phyloP scores from a whole-genome alignment of 2,888 invertebrate species.

The Volucella bombylans region DNA sequence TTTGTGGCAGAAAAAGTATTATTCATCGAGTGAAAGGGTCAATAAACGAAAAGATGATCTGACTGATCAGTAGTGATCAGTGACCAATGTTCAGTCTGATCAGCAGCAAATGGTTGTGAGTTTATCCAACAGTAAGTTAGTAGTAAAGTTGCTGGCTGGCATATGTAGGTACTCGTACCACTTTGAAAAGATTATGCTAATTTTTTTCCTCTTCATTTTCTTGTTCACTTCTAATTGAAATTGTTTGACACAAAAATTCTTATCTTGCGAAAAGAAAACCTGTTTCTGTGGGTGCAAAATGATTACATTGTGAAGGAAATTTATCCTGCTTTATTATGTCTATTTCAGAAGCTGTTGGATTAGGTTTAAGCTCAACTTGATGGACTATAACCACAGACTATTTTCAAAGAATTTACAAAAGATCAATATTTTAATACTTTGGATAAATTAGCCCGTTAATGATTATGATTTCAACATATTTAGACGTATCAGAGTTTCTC shows the following conservation, averaged over 20 bases:
- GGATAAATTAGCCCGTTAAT: too few species aligned
- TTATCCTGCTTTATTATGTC: too few species aligned
- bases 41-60: constrained; percentile 65
- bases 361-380: too few species aligned
- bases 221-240: background rate
- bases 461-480: too few species aligned
- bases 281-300: background rate
- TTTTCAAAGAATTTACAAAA: too few species aligned
- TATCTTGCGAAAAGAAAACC: too few species aligned
- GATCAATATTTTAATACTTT: too few species aligned
- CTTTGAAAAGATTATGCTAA: constrained; percentile 65
- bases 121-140: constrained; percentile 20
- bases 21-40: constrained; percentile 59
- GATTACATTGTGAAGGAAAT: background rate
- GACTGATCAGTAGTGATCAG: background rate
- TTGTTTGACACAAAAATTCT: background rate
- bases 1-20: constrained; percentile 24
- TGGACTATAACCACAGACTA: too few species aligned
- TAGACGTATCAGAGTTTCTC: too few species aligned
- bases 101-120: background rate
- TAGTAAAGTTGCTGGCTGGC: background rate
- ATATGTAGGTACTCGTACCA: constrained; percentile 9
- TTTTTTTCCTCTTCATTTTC: constrained; percentile 12
- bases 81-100: constrained; percentile 15
- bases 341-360: too few species aligned